These are phyloP conservation scores for Notocelia uddmanniana DNA, from an alignment of 2,888 invertebrate species.

Conservation along the genomic window DNA sequence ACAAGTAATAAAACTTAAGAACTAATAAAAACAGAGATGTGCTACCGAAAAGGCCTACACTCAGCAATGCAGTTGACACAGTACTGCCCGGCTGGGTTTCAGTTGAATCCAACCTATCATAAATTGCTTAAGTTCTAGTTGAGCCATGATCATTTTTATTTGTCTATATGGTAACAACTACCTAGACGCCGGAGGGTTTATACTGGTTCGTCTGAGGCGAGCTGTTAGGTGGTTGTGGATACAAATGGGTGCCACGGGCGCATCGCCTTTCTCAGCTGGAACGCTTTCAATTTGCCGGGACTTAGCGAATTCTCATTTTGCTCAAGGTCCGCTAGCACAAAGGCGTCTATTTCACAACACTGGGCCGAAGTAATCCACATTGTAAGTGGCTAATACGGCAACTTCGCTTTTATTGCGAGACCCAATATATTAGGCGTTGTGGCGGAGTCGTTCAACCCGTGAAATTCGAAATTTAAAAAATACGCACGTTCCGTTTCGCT, in stretches of 20 bases:
- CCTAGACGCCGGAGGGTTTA: too few relatives aligned
- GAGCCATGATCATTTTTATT: too few relatives aligned
- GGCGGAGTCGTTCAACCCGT: slow-evolving; percentile 51
- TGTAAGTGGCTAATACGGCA: slow-evolving; percentile 58
- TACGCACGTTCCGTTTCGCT: slow-evolving; percentile 49
- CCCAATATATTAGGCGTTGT: slow-evolving; percentile 49
- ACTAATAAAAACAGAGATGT: too few relatives aligned
- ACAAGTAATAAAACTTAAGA: too few relatives aligned
- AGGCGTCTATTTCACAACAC: slow-evolving; percentile 66
- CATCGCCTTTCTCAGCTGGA: slow-evolving; percentile 59
- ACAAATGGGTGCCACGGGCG: neutral
- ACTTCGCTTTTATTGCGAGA: slow-evolving; percentile 35
- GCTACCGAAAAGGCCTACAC: too few relatives aligned
- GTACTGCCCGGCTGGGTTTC: too few relatives aligned
- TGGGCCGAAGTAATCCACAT: slow-evolving; percentile 56
- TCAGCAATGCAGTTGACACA: too few relatives aligned
- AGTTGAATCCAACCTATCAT: too few relatives aligned
- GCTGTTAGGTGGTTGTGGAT: neutral
- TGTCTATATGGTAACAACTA: too few relatives aligned
- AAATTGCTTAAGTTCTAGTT: too few relatives aligned
- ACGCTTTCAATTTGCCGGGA: slow-evolving; percentile 71
- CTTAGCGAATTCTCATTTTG: slow-evolving; percentile 64
- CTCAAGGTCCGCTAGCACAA: slow-evolving; percentile 68
- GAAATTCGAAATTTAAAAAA: slow-evolving; percentile 42
- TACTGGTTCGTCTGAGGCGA: neutral